These are phyloP conservation scores for Atta colombica DNA, from an alignment of 1,140 invertebrate genomes.

Conservation along the genomic window DNA sequence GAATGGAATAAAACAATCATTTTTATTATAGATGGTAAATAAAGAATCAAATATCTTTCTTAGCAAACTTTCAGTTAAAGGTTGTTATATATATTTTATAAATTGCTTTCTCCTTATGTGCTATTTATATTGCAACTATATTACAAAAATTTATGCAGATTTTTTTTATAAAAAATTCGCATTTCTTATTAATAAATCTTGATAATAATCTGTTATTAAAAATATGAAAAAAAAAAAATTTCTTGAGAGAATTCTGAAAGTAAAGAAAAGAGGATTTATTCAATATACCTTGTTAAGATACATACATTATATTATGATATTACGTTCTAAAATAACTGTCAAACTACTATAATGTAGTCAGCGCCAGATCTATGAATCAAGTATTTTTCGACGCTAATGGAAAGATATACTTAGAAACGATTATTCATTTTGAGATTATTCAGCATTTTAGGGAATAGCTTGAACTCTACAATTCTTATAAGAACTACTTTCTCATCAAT, in stretches of 20 bases:
- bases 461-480: not conserved
- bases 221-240: not conserved
- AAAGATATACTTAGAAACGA: not conserved
- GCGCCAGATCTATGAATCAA: slow-evolving; percentile 26
- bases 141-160: not conserved
- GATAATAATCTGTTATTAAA: not conserved
- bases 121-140: not conserved
- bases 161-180: not conserved
- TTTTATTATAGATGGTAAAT: not conserved
- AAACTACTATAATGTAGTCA: slow-evolving; percentile 28
- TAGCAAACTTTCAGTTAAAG: not conserved
- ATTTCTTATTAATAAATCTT: not conserved
- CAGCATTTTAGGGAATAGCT: slow-evolving; percentile 4
- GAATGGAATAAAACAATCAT: slow-evolving; percentile 1
- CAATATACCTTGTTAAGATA: too few species aligned
- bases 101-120: not conserved
- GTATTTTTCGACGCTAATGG: slow-evolving; percentile 12
- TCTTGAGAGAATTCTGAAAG: not conserved
- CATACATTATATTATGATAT: not conserved
- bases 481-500: not conserved
- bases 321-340: not conserved
- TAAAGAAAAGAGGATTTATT: not conserved
- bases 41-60: not conserved
- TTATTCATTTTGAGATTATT: slow-evolving; percentile 27
- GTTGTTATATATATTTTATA: not conserved